Evolutionary conservation across 2,113 vertebrate species (phyloP), one percentile per base, ranked within the genome.

Genomic region (Helogale parvula): DNA sequence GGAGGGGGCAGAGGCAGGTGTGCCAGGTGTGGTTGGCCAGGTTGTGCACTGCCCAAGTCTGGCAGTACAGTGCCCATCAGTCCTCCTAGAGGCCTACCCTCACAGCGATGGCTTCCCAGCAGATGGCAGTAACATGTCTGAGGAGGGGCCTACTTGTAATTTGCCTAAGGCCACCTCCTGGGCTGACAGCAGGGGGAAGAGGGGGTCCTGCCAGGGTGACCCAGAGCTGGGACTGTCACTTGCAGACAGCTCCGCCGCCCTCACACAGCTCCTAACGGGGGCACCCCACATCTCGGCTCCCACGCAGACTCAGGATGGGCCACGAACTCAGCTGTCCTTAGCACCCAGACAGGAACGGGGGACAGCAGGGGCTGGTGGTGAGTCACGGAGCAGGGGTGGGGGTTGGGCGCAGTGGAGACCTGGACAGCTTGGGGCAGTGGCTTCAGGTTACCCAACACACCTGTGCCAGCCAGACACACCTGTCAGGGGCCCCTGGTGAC

Each of bases 251-350:
- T n/a, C 71, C 57, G 35, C 2, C 27, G 4, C 87, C 7, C 85
- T 19, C 35, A 33, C 1, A 17, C 69, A 54, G 85, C 68, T 72
- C 15, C 10, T 57, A n/a, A 13, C n/a, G 50, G 14, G 50, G 38
- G 3, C 68, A 21, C 16, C 2, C 0, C 38, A 25, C 0, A 2
- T 74, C 38, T 2, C 2, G 8, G 35, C 2, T 21, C 21, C 84
- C 33, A 54, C 27, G 10, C 0, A 0, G 19, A 23, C 57, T 60
- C 38, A 63, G 29, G 54, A 41, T 21, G 41, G 38, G 13, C 71
- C 38, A 13, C 14, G n/a, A 71, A 47, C 38, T 47, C 71, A n/a
- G 2, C 4, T n/a, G 38, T 77, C 21, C 54, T 65, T 15, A 11
- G 87, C 38, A 3, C 29, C 31, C 54, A 77, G 38, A 12, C 13